These are phyloP conservation scores for Benthochromis sp. DNA, from an alignment of 2,113 vertebrate genomes.

Conservation along the genomic window DNA sequence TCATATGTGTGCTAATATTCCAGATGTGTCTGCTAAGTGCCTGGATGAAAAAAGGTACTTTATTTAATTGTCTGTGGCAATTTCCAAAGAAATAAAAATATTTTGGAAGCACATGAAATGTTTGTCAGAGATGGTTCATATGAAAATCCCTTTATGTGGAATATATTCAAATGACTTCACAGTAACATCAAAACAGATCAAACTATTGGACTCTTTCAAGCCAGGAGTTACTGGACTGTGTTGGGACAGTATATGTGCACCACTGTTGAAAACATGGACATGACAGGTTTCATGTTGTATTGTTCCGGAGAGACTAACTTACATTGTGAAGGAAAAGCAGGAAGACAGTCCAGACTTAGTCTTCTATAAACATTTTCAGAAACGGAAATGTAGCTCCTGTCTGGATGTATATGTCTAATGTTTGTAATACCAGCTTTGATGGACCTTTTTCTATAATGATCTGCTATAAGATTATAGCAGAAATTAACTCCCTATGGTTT, in stretches of 20 bases:
- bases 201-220: background rate
- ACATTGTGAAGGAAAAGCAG: background rate
- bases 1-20: background rate
- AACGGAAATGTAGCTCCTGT: background rate
- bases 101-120: background rate
- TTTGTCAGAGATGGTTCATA: background rate
- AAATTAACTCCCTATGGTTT: background rate
- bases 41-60: background rate
- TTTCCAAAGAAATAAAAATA: background rate
- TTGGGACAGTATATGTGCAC: background rate
- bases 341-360: background rate
- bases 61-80: background rate
- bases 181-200: background rate
- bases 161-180: background rate
- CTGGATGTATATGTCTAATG: background rate
- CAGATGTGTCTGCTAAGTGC: background rate
- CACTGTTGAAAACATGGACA: fast-evolving
- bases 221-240: background rate
- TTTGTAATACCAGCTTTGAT: background rate
- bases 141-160: background rate
- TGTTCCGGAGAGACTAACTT: background rate
- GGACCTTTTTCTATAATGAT: background rate
- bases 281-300: fast-evolving
- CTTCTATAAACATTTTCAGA: background rate
- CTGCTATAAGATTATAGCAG: background rate